Base-by-base conservation (phyloP, 1,140 invertebrate species). In the Calephelis nemesis region DNA sequence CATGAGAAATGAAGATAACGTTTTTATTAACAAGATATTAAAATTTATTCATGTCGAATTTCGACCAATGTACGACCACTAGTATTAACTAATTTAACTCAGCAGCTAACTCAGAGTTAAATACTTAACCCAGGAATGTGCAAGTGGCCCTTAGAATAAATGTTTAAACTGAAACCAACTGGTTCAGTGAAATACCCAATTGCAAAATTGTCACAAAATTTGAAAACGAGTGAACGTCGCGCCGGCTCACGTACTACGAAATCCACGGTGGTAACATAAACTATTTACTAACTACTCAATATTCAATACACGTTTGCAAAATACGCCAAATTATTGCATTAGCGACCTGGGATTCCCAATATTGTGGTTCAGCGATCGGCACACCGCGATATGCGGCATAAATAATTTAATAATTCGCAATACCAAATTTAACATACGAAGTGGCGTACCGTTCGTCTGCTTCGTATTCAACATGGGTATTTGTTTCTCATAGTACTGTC, bases 361-460 rank as follows among this genome's bases (percentile, higher is more conserved):
- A 90, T 89, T 88, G 89, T 85, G 89, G 89, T 89, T 89, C 87
- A 81, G 87, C 81, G 88, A 81, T 88, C 87, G 80, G 78, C 80
- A 79, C 81, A 81, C 85, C 81, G 81, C 79, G 87, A 87, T 90
- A 90, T 91, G 87, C 83, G 87, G 82, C 87, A 90, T 91, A 89
- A 90, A 91, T 91, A 90, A 91, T 91, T 91, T 91, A 91, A 91
- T 91, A 91, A 91, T 91, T 91, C 89, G 89, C 89, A 84, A 88
- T 90, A 90, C 89, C 83, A 87, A 90, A 91, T 91, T 90, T 91
- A 89, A 82, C 87, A 91, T 91, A 89, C 80, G 72, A 73, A 81
- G 78, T 85, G 82, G 83, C 84, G 85, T 88, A 90, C 87, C 89
- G 87, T 90, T 91, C 79, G 72, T 86, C 85, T 80, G 72, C 49